Base-by-base conservation (phyloP, 2,797 vertebrate species). In the Anniella stebbinsi region DNA sequence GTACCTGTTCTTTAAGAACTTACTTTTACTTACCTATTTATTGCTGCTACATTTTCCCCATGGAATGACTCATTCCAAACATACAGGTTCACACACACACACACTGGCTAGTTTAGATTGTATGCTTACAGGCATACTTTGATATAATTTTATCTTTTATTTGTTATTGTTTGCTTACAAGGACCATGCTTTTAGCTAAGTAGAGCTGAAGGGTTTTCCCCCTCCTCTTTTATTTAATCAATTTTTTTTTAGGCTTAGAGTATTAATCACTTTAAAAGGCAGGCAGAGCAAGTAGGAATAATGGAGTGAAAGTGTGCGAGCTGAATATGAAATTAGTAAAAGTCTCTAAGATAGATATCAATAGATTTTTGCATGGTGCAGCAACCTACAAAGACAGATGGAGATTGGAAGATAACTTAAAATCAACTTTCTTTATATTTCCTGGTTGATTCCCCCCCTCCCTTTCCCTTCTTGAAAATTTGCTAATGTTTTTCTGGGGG, bases 231-330 rank as follows among this genome's bases (percentile, higher is more conserved):
- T 33, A 86, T 94, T 93, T 93, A 92, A 87, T 91, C 88, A 84
- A 69, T 90, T 80, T 48, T 94, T 88, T 87, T 45, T 90, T 92
- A 57, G 73, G 38, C 87, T 96, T 75, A 25, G 41, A 91, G 83
- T 73, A 93, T 95, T 95, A 95, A 95, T 95, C 91, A 94, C 67
- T 95, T 95, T 94, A 93, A 93, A 95, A 95, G 85, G 80, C 33
- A 94, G 78, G 80, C 70, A 93, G 92, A 93, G 92, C 84, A 95
- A 87, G 91, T 92, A 87, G 85, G 90, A 94, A 93, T 90, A 95
- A 92, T 93, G 91, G 80, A 80, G 9, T 91, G 75, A 86, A 96
- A 85, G 69, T 72, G 57, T 89, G 48, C 82, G 92, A 93, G 92
- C 41, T 45, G 41, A 21, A 90, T 91, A 94, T 91, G 90, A 92